Evolutionary conservation across 2,888 invertebrate genomes (phyloP).

Genomic region (Syrista parreyssii): DNA sequence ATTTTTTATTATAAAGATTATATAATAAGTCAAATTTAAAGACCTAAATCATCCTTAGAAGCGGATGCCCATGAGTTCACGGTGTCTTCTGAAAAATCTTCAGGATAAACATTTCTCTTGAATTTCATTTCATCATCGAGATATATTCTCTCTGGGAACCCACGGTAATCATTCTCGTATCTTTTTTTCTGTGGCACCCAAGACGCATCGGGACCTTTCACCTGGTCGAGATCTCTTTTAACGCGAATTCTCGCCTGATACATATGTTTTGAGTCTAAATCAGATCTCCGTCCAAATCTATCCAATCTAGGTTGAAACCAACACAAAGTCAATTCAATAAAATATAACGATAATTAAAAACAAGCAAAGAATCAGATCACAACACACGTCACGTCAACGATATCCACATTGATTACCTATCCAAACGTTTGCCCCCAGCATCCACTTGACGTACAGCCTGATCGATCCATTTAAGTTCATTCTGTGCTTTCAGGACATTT

Average conservation of each 20-base stretch:
- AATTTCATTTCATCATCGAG: constrained; percentile 28
- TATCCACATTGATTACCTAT: not conserved
- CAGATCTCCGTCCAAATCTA: not conserved
- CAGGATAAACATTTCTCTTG: constrained; percentile 25
- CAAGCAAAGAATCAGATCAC: not conserved
- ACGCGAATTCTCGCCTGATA: constrained; percentile 23
- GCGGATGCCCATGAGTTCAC: not conserved
- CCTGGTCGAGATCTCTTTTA: constrained; percentile 28
- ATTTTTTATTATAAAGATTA: too few species aligned
- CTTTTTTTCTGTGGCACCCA: constrained; percentile 21
- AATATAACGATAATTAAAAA: not conserved
- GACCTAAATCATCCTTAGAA: not conserved
- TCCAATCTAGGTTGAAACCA: not conserved
- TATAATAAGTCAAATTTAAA: constrained; percentile 7
- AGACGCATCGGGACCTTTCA: constrained; percentile 11
- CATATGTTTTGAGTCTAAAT: not conserved
- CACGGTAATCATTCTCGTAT: not conserved
- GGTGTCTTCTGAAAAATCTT: not conserved
- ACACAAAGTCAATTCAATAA: not conserved
- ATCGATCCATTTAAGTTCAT: constrained; percentile 56
- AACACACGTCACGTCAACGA: not conserved
- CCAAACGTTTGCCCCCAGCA: not conserved
- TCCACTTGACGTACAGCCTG: constrained; percentile 29
- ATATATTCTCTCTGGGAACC: constrained; percentile 20
- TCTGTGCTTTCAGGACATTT: constrained; percentile 43